Evolutionary conservation across 2,888 invertebrate genomes (phyloP).

Genomic region (Phortica okadai): DNA sequence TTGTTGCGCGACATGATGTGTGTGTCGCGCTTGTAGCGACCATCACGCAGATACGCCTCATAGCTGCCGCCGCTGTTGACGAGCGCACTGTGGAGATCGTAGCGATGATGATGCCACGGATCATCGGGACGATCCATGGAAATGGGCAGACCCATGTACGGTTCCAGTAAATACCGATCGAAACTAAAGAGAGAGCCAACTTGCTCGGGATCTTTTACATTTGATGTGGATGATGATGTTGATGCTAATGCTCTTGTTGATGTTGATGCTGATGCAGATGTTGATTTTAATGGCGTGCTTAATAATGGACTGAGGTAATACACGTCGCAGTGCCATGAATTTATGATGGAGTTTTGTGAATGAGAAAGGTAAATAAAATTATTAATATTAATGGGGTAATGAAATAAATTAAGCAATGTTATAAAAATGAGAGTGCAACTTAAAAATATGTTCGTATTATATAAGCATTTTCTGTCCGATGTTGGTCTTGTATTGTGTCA

Average conservation of each 20-base stretch:
- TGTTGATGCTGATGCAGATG: conserved; percentile 36
- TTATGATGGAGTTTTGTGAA: conserved; percentile 47
- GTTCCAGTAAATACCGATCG: conserved; percentile 56
- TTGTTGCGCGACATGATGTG: conserved; percentile 48
- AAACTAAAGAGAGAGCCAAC: conserved; percentile 53
- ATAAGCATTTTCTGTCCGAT: too few species aligned
- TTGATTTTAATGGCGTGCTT: conserved; percentile 29
- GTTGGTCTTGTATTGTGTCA: too few species aligned
- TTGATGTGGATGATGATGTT: conserved; percentile 28
- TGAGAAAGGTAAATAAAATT: conserved; percentile 45
- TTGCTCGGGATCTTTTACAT: conserved; percentile 39
- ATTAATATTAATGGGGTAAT: conserved; percentile 31
- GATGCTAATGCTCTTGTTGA: conserved; percentile 37
- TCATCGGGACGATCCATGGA: conserved; percentile 60
- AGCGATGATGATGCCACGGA: conserved; percentile 68
- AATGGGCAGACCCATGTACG: conserved; percentile 69
- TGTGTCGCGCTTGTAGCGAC: conserved; percentile 58
- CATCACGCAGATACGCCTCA: conserved; percentile 56
- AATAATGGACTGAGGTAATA: conserved; percentile 10
- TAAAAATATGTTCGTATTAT: too few species aligned
- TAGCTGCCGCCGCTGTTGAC: conserved; percentile 66
- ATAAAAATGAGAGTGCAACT: too few species aligned
- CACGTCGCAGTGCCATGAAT: conserved; percentile 32
- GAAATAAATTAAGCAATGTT: too few species aligned
- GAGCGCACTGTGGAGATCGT: conserved; percentile 60